Evolutionary conservation across 2,113 vertebrate genomes (phyloP).

Genomic region (Gila orcuttii): DNA sequence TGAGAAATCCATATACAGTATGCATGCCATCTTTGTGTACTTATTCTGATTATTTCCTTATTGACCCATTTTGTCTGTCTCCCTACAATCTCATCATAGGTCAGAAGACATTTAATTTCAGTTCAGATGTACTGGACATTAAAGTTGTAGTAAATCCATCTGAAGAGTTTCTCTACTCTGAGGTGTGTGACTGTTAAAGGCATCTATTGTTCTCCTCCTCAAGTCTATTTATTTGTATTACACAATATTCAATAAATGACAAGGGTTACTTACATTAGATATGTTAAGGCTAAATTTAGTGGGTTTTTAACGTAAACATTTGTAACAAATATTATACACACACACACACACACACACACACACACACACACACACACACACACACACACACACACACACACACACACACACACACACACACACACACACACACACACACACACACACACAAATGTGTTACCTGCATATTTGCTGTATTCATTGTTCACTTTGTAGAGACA

Average conservation of each 20-base stretch:
- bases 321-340: too few relatives aligned
- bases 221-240: not conserved
- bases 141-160: conserved; percentile 83
- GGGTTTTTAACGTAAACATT: too few relatives aligned
- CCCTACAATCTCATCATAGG: conserved; percentile 62
- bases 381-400: too few relatives aligned
- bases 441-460: too few relatives aligned
- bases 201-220: not conserved
- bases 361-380: too few relatives aligned
- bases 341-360: too few relatives aligned
- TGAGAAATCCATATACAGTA: not conserved
- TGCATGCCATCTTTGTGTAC: not conserved
- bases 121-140: conserved; percentile 76
- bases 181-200: conserved; percentile 66
- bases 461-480: too few relatives aligned
- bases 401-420: too few relatives aligned
- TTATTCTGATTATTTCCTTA: not conserved
- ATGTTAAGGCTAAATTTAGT: not conserved
- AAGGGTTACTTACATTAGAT: not conserved
- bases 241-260: not conserved
- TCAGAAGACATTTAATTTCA: conserved; percentile 77
- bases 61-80: conserved; percentile 18
- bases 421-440: too few relatives aligned
- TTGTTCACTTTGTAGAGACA: too few relatives aligned
- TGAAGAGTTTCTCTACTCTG: conserved; percentile 75